phyloP scores from a whole-genome alignment of 2,797 vertebrate genomes.

The Manis crassicaudata region DNA sequence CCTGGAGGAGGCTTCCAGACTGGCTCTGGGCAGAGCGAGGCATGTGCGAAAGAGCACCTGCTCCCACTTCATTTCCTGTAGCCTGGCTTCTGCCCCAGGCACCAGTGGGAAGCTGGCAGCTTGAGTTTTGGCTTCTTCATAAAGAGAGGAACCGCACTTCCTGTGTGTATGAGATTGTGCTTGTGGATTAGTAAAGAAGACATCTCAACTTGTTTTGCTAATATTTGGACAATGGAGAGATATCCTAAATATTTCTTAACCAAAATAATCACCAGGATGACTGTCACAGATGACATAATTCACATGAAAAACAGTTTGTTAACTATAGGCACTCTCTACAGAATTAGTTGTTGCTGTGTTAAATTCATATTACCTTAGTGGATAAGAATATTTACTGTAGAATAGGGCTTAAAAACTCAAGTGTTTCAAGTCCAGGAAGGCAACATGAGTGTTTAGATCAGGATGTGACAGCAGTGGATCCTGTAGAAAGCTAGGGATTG shows the following conservation, averaged over 20 bases:
- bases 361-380: background rate
- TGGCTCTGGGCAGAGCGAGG: conserved; percentile 63
- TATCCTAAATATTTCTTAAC: background rate
- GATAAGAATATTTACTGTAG: background rate
- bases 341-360: background rate
- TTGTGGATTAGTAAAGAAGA: background rate
- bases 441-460: background rate
- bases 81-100: background rate
- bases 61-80: conserved; percentile 50
- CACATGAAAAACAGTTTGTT: background rate
- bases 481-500: background rate
- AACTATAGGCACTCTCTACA: background rate
- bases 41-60: conserved; percentile 63
- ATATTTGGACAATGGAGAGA: background rate
- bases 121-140: background rate
- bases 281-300: background rate
- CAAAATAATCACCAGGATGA: background rate
- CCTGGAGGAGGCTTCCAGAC: conserved; percentile 73
- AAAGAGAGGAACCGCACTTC: background rate
- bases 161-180: background rate
- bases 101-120: conserved; percentile 26
- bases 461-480: background rate
- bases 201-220: background rate
- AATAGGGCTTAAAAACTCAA: background rate
- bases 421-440: background rate